Conservation (phyloP, 1,140 invertebrate genomes). For the Bilobella aurantiaca region DNA sequence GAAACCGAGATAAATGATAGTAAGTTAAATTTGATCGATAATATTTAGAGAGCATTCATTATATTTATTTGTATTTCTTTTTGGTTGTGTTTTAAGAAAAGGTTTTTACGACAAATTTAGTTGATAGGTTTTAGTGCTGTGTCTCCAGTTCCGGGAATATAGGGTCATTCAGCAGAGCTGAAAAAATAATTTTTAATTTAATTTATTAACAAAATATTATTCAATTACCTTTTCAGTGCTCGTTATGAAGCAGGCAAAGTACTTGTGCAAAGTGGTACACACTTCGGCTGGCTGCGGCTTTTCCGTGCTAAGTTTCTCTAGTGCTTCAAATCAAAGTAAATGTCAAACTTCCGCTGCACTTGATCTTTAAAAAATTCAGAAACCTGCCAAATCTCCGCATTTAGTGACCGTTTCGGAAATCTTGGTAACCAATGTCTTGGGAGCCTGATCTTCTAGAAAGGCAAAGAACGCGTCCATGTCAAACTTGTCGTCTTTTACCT, state of each 20-base stretch:
- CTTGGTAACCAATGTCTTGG: constrained; percentile 6
- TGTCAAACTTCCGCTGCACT: not conserved
- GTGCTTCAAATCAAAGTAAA: not conserved
- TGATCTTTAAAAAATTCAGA: not conserved
- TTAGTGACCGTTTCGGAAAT: not conserved
- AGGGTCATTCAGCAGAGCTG: not conserved
- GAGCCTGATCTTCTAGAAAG: constrained; percentile 15
- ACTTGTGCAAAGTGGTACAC: not conserved
- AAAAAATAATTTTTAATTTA: not conserved
- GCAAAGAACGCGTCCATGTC: constrained; percentile 11
- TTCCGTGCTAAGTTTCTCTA: not conserved
- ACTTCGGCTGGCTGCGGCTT: not conserved
- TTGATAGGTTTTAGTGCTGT: too few species aligned
- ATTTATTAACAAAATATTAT: not conserved
- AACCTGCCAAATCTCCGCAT: constrained; percentile 11
- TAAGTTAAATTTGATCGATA: too few species aligned
- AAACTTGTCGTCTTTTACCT: constrained; percentile 6
- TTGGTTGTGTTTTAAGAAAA: too few species aligned
- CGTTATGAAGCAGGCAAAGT: not conserved
- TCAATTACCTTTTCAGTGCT: not conserved
- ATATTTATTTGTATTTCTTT: too few species aligned
- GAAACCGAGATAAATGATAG: too few species aligned
- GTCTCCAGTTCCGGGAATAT: too few species aligned
- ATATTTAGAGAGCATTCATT: too few species aligned
- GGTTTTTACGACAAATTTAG: too few species aligned